Conservation (phyloP, 2,797 vertebrate genomes). For the Thunnus albacares region DNA sequence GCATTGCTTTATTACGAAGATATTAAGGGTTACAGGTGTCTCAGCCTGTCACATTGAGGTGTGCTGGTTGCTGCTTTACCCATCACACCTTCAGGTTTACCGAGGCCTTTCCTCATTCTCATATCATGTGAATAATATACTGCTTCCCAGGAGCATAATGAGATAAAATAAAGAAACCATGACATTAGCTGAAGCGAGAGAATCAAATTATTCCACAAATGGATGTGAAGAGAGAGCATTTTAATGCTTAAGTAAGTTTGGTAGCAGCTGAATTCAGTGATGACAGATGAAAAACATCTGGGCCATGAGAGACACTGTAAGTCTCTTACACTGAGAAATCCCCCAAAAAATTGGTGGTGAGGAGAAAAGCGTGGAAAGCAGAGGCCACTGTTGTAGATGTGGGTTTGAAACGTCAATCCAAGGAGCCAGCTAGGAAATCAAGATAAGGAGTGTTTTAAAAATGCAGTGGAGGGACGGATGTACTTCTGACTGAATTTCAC, state of each 20-base stretch:
- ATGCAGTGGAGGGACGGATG: slow-evolving; percentile 7
- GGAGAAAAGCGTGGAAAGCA: background rate
- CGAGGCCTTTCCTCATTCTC: background rate
- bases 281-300: slow-evolving; percentile 13
- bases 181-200: background rate
- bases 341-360: background rate
- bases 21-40: background rate
- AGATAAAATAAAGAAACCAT: background rate
- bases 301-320: background rate
- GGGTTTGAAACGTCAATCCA: slow-evolving; percentile 18
- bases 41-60: background rate
- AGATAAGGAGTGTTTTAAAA: background rate
- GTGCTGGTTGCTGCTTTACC: background rate
- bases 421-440: slow-evolving; percentile 22
- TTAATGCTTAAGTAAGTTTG: background rate
- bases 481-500: background rate
- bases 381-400: background rate
- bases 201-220: background rate
- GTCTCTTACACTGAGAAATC: background rate
- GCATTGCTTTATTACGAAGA: background rate
- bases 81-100: background rate
- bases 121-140: too few species aligned
- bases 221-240: background rate
- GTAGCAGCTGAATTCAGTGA: background rate
- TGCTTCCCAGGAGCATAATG: background rate